Base-by-base conservation (phyloP, 2,797 vertebrate species). In the Loriculus beryllinus region DNA sequence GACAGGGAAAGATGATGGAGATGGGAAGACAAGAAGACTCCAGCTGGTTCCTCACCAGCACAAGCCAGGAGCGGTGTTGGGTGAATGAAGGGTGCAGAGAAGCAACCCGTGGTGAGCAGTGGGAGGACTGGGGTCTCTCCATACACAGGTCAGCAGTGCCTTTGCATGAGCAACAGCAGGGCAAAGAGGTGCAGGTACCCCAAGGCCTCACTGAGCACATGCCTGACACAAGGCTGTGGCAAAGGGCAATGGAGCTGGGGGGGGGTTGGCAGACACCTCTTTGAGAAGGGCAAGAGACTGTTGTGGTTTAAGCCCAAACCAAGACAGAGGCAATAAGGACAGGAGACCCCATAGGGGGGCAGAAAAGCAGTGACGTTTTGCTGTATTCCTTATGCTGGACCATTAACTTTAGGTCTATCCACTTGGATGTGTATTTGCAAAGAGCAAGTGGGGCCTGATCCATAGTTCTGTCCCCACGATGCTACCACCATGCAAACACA, bases 171-270 rank as follows among this genome's bases (percentile, higher is more conserved):
- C 2, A 35, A 64, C 35, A 56, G 43, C 16, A 23, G 6, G 20
- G 26, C 7, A 9, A 35, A 25, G n/a, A 39, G 22, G 17, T 13
- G 6, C 4, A 31, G 23, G 21, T 4, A 62, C 7, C 29, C 48
- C 0, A 0, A 18, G 40, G 52, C 6, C 45, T n/a, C 49, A 10
- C 39, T 2, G 0, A 71, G 51, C 51, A 64, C 45, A 2, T 2
- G 13, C 29, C 54, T 9, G 48, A 8, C 59, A 37, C 12, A 29
- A 33, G 51, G 43, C 31, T 54, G n/a, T 19, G 19, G 47, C 1
- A 1, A n/a, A 29, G 14, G 52, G n/a, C 23, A 31, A 15, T 1
- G 25, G 16, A 42, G 48, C 10, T 1, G n/a, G 4, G 14, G 19
- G 2, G 10, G 9, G 37, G 37, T 39, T 28, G n/a, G 43, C 43